Percentiles rank a stretch among this genome's conserved stretches.
phyloP scores from a whole-genome alignment of 1,140 invertebrate species.

The Tetramorium parvispinum region DNA sequence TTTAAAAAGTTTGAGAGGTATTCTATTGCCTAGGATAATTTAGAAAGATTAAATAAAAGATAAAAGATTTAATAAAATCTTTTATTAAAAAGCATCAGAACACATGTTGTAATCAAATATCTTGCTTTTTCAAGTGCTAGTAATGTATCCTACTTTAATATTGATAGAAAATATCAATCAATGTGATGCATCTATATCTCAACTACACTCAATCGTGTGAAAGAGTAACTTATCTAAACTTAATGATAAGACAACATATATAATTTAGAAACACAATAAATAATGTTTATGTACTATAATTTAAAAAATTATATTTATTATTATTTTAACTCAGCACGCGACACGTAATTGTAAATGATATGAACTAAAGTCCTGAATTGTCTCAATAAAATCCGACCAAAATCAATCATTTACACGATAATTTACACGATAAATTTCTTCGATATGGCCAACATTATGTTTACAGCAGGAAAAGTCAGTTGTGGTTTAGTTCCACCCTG shows the following conservation, averaged over 20 bases:
- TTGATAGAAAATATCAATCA: background rate
- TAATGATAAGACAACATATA: background rate
- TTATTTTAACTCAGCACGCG: background rate
- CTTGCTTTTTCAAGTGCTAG: background rate
- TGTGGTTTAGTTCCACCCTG: slow-evolving; percentile 31
- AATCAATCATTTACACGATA: background rate
- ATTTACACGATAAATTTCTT: slow-evolving; percentile 60
- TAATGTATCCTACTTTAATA: background rate
- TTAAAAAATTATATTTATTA: background rate
- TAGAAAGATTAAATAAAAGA: no score
- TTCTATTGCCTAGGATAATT: background rate
- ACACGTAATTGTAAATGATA: slow-evolving; percentile 1
- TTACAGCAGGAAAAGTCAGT: slow-evolving; percentile 53
- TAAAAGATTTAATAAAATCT: no score
- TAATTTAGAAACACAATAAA: background rate
- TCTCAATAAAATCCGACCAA: background rate
- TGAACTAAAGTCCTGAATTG: background rate
- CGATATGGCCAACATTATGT: slow-evolving; percentile 57
- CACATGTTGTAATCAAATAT: background rate
- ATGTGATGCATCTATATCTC: background rate
- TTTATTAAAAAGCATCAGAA: background rate
- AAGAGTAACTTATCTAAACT: background rate
- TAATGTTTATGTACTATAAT: background rate
- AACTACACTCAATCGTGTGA: background rate
- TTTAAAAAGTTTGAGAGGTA: background rate